Base-by-base conservation (phyloP, 2,113 vertebrate genomes). In the Camelus dromedarius region DNA sequence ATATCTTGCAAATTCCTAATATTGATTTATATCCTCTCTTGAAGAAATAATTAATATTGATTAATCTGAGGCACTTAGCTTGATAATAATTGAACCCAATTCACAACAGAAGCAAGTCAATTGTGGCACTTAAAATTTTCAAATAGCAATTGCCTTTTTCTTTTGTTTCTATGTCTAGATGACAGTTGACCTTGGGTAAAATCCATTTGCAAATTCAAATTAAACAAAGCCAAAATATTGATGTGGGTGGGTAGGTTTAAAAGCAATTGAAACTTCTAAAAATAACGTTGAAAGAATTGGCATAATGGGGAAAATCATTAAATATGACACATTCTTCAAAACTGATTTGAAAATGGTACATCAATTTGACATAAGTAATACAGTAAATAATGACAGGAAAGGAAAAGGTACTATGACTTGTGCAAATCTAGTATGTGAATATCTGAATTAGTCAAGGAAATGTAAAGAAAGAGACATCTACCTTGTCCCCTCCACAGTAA, bases 41-140 rank as follows among this genome's bases (percentile, higher is more conserved):
- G 30, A 56, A 85, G 52, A 58, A 95, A 81, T 96, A 90, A 93
- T 60, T 86, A 91, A 81, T 96, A 91, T 93, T 93, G 73, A 69
- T 89, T 93, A 89, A 67, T 75, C 16, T 66, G 50, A 82, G 8
- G 6, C 20, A 70, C 1, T 38, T 93, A 84, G 35, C 58, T 84
- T 96, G 76, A 69, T 38, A 88, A 91, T 32, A 93, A 88, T 50
- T 72, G 20, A 89, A 86, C 6, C 13, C 8, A 46, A 9, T 72
- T 89, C 67, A 93, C 24, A 86, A 26, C 8, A 76, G 93, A 89
- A 82, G 15, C 38, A 95, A 91, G 22, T 84, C 77, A 60, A 4
- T 62, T 89, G 11, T 86, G 15, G 62, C 52, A 24, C 35, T 83
- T 79, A 69, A 69, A 30, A 58, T 46, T 52, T 95, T 82, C 89